A percentile compares a stretch with the other conserved stretches of the same genome.
Conservation (phyloP, 2,888 invertebrate genomes). For the Ochropacha duplaris region DNA sequence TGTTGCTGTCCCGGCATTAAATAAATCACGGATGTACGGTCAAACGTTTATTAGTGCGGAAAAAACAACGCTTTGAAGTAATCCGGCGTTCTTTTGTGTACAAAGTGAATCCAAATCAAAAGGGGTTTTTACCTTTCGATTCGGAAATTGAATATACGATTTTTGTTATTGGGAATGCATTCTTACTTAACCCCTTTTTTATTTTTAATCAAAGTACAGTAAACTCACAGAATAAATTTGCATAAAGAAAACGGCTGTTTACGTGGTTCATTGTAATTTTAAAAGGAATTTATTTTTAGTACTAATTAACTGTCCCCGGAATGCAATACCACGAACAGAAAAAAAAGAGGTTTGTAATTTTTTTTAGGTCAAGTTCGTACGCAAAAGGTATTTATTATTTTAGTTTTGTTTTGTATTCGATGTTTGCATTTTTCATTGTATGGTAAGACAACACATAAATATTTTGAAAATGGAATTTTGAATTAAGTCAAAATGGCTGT, state of each 20-base stretch:
- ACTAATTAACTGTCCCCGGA: no score
- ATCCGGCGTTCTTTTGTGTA: not conserved
- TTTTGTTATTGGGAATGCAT: not conserved
- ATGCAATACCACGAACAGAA: no score
- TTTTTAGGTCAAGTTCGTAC: no score
- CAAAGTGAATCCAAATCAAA: not conserved
- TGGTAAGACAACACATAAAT: no score
- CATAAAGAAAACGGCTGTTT: not conserved
- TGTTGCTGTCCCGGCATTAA: not conserved
- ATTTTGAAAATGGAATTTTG: no score
- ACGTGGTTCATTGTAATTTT: no score
- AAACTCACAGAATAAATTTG: not conserved
- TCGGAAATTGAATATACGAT: not conserved
- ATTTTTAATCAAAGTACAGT: not conserved
- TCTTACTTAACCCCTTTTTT: not conserved
- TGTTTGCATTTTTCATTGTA: no score
- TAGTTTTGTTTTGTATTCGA: no score
- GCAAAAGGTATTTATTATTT: no score
- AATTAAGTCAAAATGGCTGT: no score
- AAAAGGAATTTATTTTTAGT: no score
- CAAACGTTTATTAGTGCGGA: not conserved
- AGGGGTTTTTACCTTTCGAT: not conserved
- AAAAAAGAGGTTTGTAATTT: no score
- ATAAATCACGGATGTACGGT: not conserved
- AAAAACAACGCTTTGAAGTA: not conserved